A percentile compares a stretch with the other conserved stretches of the same genome.
Conservation (phyloP, 2,888 invertebrate genomes). For the Stratiomys singularior region DNA sequence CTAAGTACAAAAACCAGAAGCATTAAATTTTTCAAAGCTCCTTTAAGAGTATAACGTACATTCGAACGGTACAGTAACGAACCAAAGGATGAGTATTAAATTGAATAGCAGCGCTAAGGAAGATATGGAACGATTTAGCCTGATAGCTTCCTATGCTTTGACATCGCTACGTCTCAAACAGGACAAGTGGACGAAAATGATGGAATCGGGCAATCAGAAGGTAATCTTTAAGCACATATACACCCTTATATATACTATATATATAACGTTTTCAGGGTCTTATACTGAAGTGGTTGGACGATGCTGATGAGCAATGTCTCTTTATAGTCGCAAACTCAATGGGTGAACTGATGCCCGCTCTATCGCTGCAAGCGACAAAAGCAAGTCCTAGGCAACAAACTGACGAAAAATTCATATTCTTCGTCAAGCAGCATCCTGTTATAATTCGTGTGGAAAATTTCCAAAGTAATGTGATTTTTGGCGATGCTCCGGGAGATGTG, state of each 20-base stretch:
- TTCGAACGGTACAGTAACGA: background rate
- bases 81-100: background rate
- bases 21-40: background rate
- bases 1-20: no score
- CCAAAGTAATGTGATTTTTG: slow-evolving; percentile 70
- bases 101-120: background rate
- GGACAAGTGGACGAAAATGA: slow-evolving; percentile 90
- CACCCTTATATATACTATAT: background rate
- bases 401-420: slow-evolving; percentile 67
- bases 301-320: slow-evolving; percentile 61
- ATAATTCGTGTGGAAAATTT: slow-evolving; percentile 64
- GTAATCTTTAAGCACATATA: slow-evolving; percentile 35
- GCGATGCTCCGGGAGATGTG: slow-evolving; percentile 79
- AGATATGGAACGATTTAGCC: slow-evolving; percentile 66
- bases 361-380: slow-evolving; percentile 61
- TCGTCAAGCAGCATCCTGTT: slow-evolving; percentile 66
- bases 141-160: slow-evolving; percentile 78
- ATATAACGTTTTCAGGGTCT: slow-evolving; percentile 49
- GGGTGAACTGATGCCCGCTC: slow-evolving; percentile 67
- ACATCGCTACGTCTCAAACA: slow-evolving; percentile 81
- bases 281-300: slow-evolving; percentile 64
- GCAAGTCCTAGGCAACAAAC: slow-evolving; percentile 45
- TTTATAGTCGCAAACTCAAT: slow-evolving; percentile 64
- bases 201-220: slow-evolving; percentile 70
- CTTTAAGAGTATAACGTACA: background rate